A percentile compares a stretch with the other conserved stretches of the same genome.
These are phyloP conservation scores for Diaperis boleti DNA, from an alignment of 2,888 invertebrate genomes.

Conservation along the genomic window DNA sequence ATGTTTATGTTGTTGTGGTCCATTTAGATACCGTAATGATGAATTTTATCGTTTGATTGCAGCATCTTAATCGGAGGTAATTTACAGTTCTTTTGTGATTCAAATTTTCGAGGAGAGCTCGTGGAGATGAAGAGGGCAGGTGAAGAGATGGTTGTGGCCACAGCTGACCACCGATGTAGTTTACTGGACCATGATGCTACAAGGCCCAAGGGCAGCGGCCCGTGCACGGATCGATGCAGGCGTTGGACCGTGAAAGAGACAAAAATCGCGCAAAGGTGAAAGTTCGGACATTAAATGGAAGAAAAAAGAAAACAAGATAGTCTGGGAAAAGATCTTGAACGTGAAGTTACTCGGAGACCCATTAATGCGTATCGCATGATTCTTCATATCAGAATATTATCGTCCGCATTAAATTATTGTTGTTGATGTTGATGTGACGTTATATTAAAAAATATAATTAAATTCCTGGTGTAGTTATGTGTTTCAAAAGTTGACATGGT, in stretches of 20 bases:
- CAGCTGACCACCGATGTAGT: conserved; percentile 45
- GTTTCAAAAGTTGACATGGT: too few species aligned
- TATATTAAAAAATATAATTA: too few species aligned
- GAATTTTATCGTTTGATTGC: conserved; percentile 47
- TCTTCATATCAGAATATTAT: too few species aligned
- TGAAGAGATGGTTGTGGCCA: conserved; percentile 29
- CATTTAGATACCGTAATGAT: conserved; percentile 40
- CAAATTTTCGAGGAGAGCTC: conserved; percentile 31
- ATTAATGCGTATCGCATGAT: too few species aligned
- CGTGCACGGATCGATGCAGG: conserved; percentile 36
- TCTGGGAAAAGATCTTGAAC: too few species aligned
- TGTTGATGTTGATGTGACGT: too few species aligned
- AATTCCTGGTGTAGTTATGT: too few species aligned
- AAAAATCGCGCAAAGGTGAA: conserved; percentile 10
- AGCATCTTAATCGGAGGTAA: conserved; percentile 41
- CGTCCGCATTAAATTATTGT: too few species aligned
- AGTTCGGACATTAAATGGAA: too few species aligned
- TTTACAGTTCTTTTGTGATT: conserved; percentile 48
- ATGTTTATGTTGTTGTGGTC: conserved; percentile 45
- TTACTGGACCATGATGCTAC: conserved; percentile 46
- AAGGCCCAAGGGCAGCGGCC: conserved; percentile 35
- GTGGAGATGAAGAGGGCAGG: conserved; percentile 4
- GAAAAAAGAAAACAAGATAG: too few species aligned
- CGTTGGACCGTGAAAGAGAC: conserved; percentile 30
- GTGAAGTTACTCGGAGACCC: too few species aligned